Evolutionary conservation across 2,888 invertebrate genomes (phyloP), one percentile per base, ranked within the genome.

Genomic region (Oxystoma pomonae): DNA sequence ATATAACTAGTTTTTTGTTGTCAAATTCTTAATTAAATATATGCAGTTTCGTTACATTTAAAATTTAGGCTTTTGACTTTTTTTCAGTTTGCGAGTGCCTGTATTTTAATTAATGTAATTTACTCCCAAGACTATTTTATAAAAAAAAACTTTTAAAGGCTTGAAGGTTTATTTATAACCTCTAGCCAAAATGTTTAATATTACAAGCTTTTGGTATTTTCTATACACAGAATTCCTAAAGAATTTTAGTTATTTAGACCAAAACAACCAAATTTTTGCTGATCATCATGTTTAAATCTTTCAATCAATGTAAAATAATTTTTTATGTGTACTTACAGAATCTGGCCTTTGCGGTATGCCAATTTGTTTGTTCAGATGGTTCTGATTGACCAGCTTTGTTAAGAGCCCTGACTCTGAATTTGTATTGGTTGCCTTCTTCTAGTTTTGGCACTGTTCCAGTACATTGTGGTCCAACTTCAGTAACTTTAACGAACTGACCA

Each of bases 361-460:
- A 93, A 81, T 92, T 91, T 59, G 94, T 94, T 75, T 92, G 91
- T 80, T 96, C 95, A 20, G 93, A 93, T 0, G 96, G 93, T 72
- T 94, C 94, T 0, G 95, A 95, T 53, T 88, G 89, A 1, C 99
- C 98, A 56, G 96, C 96, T 82, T 96, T 94, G 81, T 99, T 99
- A 16, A 97, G 82, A 18, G 98, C 98, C n/a, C 92, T 85, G 1
- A 96, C 87, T 49, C 96, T 84, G 86, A 97, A 98, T 80, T 97
- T 96, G 78, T 98, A 98, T 75, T 96, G 95, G 79, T 94, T 94
- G 18, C 96, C 96, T 81, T 96, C 94, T 75, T 94, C 94, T 73
- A 98, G 81, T 79, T 91, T 91, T 0, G 90, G 90, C 0, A 98
- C 96, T 7, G 91, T 90, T 21, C 94, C 97, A 73, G 90, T 89